Evolutionary conservation across 2,888 invertebrate species (phyloP), one percentile per base, ranked within the genome.

Genomic region (Capitulum mitella): DNA sequence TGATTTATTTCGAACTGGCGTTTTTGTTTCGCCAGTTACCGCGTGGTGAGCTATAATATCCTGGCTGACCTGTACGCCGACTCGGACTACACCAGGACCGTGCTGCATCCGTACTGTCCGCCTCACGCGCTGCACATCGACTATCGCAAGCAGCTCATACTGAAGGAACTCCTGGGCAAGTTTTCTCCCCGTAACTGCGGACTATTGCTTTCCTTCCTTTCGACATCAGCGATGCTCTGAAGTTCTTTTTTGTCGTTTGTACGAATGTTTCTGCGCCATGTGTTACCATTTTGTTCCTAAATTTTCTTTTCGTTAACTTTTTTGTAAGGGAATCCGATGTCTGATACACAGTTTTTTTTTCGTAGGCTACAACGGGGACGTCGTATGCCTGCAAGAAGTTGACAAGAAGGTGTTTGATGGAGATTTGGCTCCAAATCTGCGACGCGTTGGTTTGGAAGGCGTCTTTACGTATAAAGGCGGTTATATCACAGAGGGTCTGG

Each of bases 361-460:
- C 19, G 29, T 40, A 91, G 95, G 94, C n/a, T 97, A 95, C 85
- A 93, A 97, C 87, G 90, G 91, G 61, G 97, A 98, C 85, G 87
- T 98, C 78, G 87, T 96, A 78, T 97, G 97, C 83, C 87, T 98
- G 26, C 97, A 98, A 89, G 98, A 98, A 89, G 94, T 97, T 0
- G 97, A 98, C 85, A 76, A 78, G 43, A 80, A 81, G 34, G 79
- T 82, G 34, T 82, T 80, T 74, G n/a, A 78, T 19, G 84, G 88
- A 81, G 92, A 92, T 84, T 87, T 96, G 43, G 83, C 85, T 64
- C 89, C 90, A 5, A 86, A 90, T 48, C 86, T 96, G 22, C 84
- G 86, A 32, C 83, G 85, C 3, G 83, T 88, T 64, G 89, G 89
- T 22, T 89, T 89, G 80, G 84, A 87, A 91, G 92, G 22, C 82